These are phyloP conservation scores for Thymallus thymallus DNA, from an alignment of 2,113 vertebrate genomes.

Conservation along the genomic window DNA sequence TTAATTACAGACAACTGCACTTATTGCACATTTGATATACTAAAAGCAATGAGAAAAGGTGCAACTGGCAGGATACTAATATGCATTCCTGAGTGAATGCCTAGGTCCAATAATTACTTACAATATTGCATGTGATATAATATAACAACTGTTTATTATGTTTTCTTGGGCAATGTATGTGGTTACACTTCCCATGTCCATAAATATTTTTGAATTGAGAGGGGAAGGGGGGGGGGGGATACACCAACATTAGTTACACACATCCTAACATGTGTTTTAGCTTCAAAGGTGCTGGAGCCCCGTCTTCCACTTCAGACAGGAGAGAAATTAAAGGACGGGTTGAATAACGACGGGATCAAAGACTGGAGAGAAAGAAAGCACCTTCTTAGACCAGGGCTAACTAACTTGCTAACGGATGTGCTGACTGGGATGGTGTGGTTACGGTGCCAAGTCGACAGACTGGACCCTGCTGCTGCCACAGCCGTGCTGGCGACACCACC, in stretches of 20 bases:
- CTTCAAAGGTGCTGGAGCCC: not conserved
- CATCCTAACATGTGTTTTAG: not conserved
- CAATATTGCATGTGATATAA: too few species aligned
- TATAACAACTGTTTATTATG: too few species aligned
- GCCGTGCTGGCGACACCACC: not conserved
- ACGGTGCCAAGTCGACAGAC: slow-evolving; percentile 50
- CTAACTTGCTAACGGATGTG: slow-evolving; percentile 14
- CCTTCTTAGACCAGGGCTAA: slow-evolving; percentile 7
- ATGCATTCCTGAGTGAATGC: too few species aligned
- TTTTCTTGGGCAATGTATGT: too few species aligned
- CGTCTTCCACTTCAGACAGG: not conserved
- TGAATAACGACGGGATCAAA: not conserved
- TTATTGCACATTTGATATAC: too few species aligned
- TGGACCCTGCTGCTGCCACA: slow-evolving; percentile 30
- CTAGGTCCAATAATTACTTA: too few species aligned
- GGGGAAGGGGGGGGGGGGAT: not conserved
- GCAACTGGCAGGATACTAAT: too few species aligned
- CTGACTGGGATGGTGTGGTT: slow-evolving; percentile 36
- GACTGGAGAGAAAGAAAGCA: slow-evolving; percentile 11
- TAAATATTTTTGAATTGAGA: too few species aligned
- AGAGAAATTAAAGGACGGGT: not conserved
- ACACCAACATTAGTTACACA: not conserved
- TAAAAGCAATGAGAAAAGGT: too few species aligned
- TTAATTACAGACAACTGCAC: too few species aligned
- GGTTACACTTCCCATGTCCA: not conserved